Evolutionary conservation across 2,797 vertebrate species (phyloP), one percentile per base, ranked within the genome.

Genomic region (Cryptoprocta ferox): DNA sequence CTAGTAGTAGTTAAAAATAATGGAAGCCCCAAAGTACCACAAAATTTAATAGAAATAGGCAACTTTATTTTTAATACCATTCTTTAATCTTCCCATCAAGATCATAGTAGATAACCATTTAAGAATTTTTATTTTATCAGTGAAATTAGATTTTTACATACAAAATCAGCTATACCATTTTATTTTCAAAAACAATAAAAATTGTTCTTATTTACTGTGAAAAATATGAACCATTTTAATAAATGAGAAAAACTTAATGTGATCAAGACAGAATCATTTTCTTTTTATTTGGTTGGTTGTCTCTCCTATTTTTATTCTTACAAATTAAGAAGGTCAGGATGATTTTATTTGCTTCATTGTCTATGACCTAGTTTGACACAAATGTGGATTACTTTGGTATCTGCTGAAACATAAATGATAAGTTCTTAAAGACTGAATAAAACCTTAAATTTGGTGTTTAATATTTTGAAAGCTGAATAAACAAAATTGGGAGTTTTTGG

Each of bases 121-220:
- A 5, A 92, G 88, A 85, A 89, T 98, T 98, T 89, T 97, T 93
- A 94, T 96, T 87, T 95, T 98, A 98, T 97, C 98, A 98, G 98
- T 97, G 97, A 98, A 98, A 97, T 97, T 96, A 81, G 14, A 79
- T 82, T 89, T 98, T 97, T 97, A 96, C 66, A 97, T 93, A 98
- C 32, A 98, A 96, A 97, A 95, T 95, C 68, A 96, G 24, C 15
- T 63, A 87, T 39, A 21, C 83, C 86, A 96, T 66, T 92, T 96
- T 97, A 98, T 96, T 98, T 98, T 98, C 95, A 98, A 97, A 98
- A 98, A 19, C 80, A 80, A 92, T 97, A 97, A 78, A 98, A 97
- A 96, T 39, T 48, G 28, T 71, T 96, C 89, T 98, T 96, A 97
- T 97, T 98, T 97, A 95, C 42, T 87, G 32, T 16, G 91, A 53